Base-by-base conservation (phyloP, 1,140 invertebrate genomes). In the Aphidius gifuensis region DNA sequence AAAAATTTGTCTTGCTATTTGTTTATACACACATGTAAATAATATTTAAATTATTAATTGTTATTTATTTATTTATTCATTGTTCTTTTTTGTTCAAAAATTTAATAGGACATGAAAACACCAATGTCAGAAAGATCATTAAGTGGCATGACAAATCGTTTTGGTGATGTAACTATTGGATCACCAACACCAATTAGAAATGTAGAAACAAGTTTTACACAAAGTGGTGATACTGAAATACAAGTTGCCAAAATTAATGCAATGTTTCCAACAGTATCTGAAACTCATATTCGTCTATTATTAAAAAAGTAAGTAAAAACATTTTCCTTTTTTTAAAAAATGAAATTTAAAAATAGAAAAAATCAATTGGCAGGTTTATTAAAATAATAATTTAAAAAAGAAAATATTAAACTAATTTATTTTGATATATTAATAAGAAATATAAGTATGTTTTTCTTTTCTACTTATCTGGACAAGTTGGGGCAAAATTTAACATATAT, bases 251-350 rank as follows among this genome's bases (percentile, higher is more conserved):
- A 92, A 79, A 92, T 94, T 66, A 88, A 90, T 75, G 87, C 91
- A n/a, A 91, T 94, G 87, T 96, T 96, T 77, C 92, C 92, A 9
- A 94, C 92, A 7, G 93, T 93, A 45, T 87, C 90, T 54, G 93
- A 96, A 73, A 89, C 88, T 39, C 92, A 94, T 71, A 93, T 96
- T 69, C 87, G 89, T 69, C 84, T 93, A 61, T 83, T 95, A 63
- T 77, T 95, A 38, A 92, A 93, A 78, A 94, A 94, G 92, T 94
- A 85, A 90, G 87, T 81, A 56, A 61, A 62, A 9, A 49, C 55
- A 59, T 50, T 16, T 16, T 16, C 16, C 16, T 16, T 16, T 69
- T 46, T 63, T 58, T 62, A 45, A 63, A 63, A 58, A 59, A 56
- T 64, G 47, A 62, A 47, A 61, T 42, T 60, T 61, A 60, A 42